phyloP scores from a whole-genome alignment of 2,797 vertebrate genomes.

The Okamejei kenojei region DNA sequence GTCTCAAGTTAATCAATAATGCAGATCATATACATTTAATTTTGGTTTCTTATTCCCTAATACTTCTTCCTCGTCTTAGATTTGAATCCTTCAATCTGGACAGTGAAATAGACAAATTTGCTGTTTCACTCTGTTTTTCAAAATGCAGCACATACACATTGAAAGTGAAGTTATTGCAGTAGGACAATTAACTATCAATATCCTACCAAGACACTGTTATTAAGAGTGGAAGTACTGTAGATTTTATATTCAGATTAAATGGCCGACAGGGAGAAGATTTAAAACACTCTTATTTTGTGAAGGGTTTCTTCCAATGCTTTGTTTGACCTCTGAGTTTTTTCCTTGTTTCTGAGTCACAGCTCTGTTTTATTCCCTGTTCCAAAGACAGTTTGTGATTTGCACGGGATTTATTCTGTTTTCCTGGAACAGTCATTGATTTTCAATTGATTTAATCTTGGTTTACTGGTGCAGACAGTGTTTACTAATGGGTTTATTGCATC shows the following conservation, averaged over 20 bases:
- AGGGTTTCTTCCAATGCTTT: not conserved
- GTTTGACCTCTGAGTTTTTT: not conserved
- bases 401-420: not conserved
- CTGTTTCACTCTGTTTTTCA: not conserved
- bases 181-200: not conserved
- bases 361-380: not conserved
- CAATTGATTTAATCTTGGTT: too few species aligned
- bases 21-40: not conserved
- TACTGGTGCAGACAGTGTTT: too few species aligned
- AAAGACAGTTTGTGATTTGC: not conserved
- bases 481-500: too few species aligned
- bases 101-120: not conserved
- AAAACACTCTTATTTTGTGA: not conserved
- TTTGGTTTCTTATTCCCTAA: slow-evolving; percentile 2
- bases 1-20: not conserved
- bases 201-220: not conserved
- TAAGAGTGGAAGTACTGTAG: not conserved
- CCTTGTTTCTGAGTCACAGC: not conserved
- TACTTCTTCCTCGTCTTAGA: not conserved
- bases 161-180: not conserved
- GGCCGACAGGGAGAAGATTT: not conserved
- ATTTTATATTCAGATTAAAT: not conserved
- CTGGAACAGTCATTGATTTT: not conserved
- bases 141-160: not conserved
- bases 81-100: not conserved